Percentiles rank a stretch among this genome's conserved stretches.
Conservation (phyloP, 2,888 invertebrate genomes). For the Nomada fucata region DNA sequence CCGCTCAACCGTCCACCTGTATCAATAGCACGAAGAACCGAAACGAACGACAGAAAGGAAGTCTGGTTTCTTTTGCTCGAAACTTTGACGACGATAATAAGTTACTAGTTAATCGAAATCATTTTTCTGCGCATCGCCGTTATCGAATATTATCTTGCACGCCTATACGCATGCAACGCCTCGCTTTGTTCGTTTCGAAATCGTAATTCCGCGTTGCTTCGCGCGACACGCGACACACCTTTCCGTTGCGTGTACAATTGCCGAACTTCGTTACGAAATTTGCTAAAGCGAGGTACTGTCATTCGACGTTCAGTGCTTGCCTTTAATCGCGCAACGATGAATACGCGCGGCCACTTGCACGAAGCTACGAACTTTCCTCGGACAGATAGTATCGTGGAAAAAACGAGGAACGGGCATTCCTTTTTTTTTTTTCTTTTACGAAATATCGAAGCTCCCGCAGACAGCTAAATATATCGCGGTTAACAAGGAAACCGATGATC, state of each 20-base stretch:
- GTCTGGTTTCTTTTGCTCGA: neutral
- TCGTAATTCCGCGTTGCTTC: neutral
- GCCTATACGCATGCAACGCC: no score
- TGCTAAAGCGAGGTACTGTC: neutral
- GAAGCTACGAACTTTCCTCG: conserved; percentile 5
- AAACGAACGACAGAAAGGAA: neutral
- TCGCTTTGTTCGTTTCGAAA: no score
- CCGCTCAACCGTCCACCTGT: neutral
- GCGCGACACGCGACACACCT: no score
- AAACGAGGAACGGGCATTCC: neutral
- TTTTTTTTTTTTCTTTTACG: neutral
- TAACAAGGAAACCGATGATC: conserved; percentile 30
- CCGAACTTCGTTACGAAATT: neutral
- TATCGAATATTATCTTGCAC: neutral
- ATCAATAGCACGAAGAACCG: neutral
- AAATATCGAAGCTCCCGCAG: neutral
- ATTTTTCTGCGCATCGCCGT: neutral
- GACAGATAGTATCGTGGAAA: neutral
- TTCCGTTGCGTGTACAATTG: neutral
- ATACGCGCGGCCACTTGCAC: neutral
- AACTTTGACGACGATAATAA: neutral
- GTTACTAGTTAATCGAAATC: neutral
- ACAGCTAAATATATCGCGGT: neutral
- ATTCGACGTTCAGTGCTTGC: no score
- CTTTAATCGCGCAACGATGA: neutral